phyloP scores from a whole-genome alignment of 2,797 vertebrate species.

The Antennarius maculatus region DNA sequence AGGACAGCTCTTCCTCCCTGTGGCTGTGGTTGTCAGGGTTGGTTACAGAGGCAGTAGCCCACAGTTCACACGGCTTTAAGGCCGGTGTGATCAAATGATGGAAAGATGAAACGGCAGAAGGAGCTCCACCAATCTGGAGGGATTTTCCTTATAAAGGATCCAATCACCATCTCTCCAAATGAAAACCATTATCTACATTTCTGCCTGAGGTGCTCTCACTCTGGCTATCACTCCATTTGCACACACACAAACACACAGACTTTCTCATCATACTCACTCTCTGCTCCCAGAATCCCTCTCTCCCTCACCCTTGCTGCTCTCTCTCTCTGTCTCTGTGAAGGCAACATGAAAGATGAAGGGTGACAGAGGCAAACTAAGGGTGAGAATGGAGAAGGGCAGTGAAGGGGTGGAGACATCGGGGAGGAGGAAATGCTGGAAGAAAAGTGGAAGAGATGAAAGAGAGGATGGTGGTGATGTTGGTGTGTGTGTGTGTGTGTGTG shows the following conservation, averaged over 20 bases:
- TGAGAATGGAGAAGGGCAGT: slow-evolving; percentile 16
- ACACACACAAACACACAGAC: slow-evolving; percentile 16
- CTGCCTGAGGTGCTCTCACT: slow-evolving; percentile 54
- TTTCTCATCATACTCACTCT: slow-evolving; percentile 20
- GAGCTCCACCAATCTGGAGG: slow-evolving; percentile 57
- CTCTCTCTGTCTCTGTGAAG: slow-evolving; percentile 42
- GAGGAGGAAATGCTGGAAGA: slow-evolving; percentile 38
- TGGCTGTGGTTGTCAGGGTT: slow-evolving; percentile 64
- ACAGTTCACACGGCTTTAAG: slow-evolving; percentile 51
- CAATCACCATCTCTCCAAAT: slow-evolving; percentile 69
- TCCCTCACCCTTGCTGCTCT: slow-evolving; percentile 10
- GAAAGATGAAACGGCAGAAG: slow-evolving; percentile 57
- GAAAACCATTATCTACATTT: slow-evolving; percentile 74
- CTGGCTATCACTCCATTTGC: slow-evolving; percentile 36
- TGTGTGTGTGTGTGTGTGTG: slow-evolving; percentile 22
- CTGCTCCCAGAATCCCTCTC: slow-evolving; percentile 32
- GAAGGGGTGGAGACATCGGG: slow-evolving; percentile 28
- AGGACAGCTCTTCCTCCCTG: slow-evolving; percentile 35
- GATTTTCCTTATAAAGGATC: slow-evolving; percentile 61
- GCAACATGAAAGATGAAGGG: slow-evolving; percentile 46
- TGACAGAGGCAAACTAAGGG: slow-evolving; percentile 47
- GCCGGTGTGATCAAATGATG: slow-evolving; percentile 35
- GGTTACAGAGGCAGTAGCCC: slow-evolving; percentile 60
- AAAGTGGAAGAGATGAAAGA: slow-evolving; percentile 50
- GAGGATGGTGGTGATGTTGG: slow-evolving; percentile 1